These are phyloP conservation scores for Prosapia bicincta DNA, from an alignment of 2,888 invertebrate genomes.

Conservation along the genomic window DNA sequence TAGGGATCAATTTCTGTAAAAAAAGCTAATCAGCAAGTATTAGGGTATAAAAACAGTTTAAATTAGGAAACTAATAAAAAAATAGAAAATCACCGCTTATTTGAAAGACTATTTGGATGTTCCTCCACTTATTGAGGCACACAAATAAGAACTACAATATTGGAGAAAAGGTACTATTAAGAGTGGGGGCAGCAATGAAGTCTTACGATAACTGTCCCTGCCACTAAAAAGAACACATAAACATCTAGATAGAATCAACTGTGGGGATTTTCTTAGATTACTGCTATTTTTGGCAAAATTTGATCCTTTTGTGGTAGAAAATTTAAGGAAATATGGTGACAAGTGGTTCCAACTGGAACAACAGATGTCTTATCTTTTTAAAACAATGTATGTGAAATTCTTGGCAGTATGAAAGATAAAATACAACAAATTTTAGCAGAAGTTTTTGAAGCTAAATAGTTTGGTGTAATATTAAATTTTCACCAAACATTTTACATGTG, in stretches of 20 bases:
- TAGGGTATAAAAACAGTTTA: too few relatives aligned
- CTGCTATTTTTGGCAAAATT: slow-evolving; percentile 11
- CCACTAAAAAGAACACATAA: slow-evolving; percentile 2
- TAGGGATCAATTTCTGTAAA: too few relatives aligned
- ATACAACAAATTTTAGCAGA: slow-evolving; percentile 22
- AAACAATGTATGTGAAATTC: slow-evolving; percentile 17
- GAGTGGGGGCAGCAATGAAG: slow-evolving; percentile 11
- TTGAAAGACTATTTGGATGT: neutral
- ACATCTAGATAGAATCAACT: slow-evolving; percentile 3
- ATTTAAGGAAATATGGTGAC: slow-evolving; percentile 20
- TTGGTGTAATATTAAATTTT: slow-evolving; percentile 4
- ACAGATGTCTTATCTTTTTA: slow-evolving; percentile 7
- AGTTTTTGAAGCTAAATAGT: slow-evolving; percentile 20
- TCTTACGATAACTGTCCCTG: neutral
- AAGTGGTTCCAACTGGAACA: slow-evolving; percentile 9
- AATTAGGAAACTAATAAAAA: too few relatives aligned
- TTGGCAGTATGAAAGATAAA: neutral
- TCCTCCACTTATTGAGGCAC: slow-evolving; percentile 11
- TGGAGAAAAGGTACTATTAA: slow-evolving; percentile 5
- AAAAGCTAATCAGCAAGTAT: too few relatives aligned
- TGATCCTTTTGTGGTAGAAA: slow-evolving; percentile 17
- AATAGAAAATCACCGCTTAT: neutral
- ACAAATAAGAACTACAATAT: neutral
- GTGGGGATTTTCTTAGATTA: neutral
- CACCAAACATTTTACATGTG: slow-evolving; percentile 7